Conservation (phyloP, 2,113 vertebrate genomes). For the Centropus unirufus region DNA sequence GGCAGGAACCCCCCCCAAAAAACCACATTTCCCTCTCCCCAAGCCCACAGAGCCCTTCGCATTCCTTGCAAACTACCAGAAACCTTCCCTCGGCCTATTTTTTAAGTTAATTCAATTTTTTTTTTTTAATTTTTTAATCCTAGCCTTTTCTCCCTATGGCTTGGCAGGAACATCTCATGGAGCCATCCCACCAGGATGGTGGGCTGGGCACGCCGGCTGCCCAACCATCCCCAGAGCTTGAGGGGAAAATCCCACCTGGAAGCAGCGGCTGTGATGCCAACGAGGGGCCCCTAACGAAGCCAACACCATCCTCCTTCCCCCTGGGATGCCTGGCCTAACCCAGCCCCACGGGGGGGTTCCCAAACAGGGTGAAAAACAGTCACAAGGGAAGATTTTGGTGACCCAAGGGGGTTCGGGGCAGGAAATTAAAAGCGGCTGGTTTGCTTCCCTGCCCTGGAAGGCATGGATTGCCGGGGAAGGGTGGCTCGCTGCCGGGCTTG, state of each 20-base stretch:
- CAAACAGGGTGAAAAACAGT: fast-evolving
- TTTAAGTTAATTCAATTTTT: not conserved
- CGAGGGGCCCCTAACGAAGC: not conserved
- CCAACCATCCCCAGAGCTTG: not conserved
- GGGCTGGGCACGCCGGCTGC: not conserved
- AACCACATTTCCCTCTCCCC: fast-evolving
- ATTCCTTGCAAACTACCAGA: not conserved
- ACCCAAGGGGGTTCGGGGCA: not conserved
- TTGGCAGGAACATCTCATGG: conserved; percentile 13
- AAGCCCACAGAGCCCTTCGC: fast-evolving
- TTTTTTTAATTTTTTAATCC: not conserved
- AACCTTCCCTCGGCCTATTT: not conserved
- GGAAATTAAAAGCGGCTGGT: conserved; percentile 36
- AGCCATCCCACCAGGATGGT: not conserved
- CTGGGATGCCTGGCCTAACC: not conserved
- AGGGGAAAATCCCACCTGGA: not conserved
- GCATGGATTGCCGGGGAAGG: not conserved
- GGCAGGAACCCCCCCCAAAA: not conserved
- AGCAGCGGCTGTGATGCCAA: not conserved
- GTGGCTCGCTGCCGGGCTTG: not conserved
- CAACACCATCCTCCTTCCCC: not conserved
- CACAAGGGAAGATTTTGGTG: not conserved
- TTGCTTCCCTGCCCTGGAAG: not conserved
- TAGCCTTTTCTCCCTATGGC: not conserved
- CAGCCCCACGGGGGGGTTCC: fast-evolving